Conservation (phyloP, 2,888 invertebrate genomes). For the Iphiclides podalirius region DNA sequence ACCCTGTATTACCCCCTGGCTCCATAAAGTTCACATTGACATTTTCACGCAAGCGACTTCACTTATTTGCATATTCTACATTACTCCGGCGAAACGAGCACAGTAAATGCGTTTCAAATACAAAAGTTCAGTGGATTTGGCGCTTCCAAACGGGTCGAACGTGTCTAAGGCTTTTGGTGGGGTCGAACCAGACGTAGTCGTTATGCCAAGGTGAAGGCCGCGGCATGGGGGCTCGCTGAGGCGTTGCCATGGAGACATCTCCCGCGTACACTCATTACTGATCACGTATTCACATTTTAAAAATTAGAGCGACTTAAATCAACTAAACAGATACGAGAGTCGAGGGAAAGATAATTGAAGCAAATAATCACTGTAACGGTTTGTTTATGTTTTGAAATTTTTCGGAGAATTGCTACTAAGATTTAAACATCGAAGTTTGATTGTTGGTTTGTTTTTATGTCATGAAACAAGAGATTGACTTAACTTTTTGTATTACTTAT, state of each 20-base stretch:
- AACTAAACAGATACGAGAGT: background rate
- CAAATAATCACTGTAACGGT: background rate
- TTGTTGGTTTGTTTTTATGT: too few relatives aligned
- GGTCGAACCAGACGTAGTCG: constrained; percentile 44
- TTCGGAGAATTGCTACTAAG: background rate
- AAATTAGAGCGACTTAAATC: constrained; percentile 16
- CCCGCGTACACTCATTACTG: constrained; percentile 38
- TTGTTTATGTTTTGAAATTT: background rate
- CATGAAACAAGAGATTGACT: too few relatives aligned
- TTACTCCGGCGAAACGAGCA: constrained; percentile 27
- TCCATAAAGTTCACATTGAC: constrained; percentile 16
- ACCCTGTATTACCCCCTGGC: constrained; percentile 46
- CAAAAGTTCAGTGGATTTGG: constrained; percentile 32
- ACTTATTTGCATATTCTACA: constrained; percentile 31
- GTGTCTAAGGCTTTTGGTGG: constrained; percentile 37
- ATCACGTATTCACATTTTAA: constrained; percentile 47
- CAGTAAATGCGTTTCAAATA: background rate
- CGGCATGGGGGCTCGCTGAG: constrained; percentile 30
- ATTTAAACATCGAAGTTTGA: too few relatives aligned
- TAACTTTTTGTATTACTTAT: too few relatives aligned
- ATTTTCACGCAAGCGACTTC: constrained; percentile 4
- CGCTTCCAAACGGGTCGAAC: constrained; percentile 16
- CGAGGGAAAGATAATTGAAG: background rate
- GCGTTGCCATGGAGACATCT: constrained; percentile 50
- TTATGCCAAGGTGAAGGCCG: constrained; percentile 61